Conservation (phyloP, 2,888 invertebrate genomes). For the Griposia aprilina region DNA sequence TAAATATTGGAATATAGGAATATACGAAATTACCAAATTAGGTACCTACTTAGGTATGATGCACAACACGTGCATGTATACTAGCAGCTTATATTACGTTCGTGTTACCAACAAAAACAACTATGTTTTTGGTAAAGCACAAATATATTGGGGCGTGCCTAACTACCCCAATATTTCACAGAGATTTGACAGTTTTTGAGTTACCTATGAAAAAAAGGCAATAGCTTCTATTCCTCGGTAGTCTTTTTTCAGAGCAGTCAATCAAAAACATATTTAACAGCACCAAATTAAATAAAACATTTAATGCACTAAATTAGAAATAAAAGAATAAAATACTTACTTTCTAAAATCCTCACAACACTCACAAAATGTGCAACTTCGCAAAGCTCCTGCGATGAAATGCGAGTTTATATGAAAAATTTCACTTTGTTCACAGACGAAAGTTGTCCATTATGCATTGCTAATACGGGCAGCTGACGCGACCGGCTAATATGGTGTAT, state of each 20-base stretch:
- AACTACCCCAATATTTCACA: too few relatives aligned
- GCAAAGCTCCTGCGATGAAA: slow-evolving; percentile 57
- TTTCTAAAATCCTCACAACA: slow-evolving; percentile 38
- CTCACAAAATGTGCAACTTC: slow-evolving; percentile 46
- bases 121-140: background rate
- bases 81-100: background rate
- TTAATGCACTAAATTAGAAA: background rate
- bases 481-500: slow-evolving; percentile 31
- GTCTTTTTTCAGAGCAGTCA: background rate
- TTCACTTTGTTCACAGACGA: slow-evolving; percentile 46
- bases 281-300: background rate
- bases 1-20: background rate
- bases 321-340: slow-evolving; percentile 29
- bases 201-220: too few relatives aligned
- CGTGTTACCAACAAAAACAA: background rate
- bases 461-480: slow-evolving; percentile 42
- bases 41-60: too few relatives aligned
- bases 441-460: slow-evolving; percentile 40
- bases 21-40: background rate
- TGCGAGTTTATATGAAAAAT: slow-evolving; percentile 62
- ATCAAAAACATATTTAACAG: background rate
- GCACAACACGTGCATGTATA: too few relatives aligned
- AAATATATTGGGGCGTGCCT: too few relatives aligned
- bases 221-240: background rate
- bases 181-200: too few relatives aligned